A percentile compares a stretch with the other conserved stretches of the same genome.
These are phyloP conservation scores for Gavia stellata DNA, from an alignment of 2,113 vertebrate species.

Conservation along the genomic window DNA sequence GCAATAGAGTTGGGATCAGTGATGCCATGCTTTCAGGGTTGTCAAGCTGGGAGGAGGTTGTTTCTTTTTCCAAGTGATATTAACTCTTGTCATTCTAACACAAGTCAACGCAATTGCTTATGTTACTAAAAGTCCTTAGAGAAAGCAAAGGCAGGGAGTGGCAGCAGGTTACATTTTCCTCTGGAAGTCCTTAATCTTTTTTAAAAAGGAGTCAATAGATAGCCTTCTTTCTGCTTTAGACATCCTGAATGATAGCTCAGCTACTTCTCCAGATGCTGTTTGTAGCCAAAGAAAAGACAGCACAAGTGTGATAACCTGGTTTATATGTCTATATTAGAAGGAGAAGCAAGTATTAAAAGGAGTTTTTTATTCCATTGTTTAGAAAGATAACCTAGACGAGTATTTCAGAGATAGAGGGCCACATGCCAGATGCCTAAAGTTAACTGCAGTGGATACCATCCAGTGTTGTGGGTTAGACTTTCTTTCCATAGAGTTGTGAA, in stretches of 20 bases:
- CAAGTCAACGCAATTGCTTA: fast-evolving
- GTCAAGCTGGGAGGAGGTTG: not conserved
- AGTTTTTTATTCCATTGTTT: not conserved
- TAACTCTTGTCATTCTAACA: not conserved
- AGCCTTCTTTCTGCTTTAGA: not conserved
- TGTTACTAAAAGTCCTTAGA: not conserved
- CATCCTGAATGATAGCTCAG: not conserved
- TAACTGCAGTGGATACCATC: not conserved
- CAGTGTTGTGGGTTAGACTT: not conserved
- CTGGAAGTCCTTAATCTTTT: not conserved
- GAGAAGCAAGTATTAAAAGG: not conserved
- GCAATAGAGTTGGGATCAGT: not conserved
- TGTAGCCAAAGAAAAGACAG: not conserved
- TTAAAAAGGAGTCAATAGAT: not conserved
- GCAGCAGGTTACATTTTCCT: not conserved
- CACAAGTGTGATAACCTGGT: not conserved
- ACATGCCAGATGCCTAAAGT: not conserved
- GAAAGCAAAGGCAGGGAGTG: not conserved
- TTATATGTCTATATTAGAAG: not conserved
- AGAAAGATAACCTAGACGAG: not conserved
- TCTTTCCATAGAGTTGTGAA: not conserved
- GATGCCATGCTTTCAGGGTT: not conserved
- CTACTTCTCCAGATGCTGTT: not conserved
- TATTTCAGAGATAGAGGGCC: not conserved
- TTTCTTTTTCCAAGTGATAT: not conserved